A percentile compares a stretch with the other conserved stretches of the same genome.
phyloP scores from a whole-genome alignment of 2,113 vertebrate genomes.

The Erythrocercus mccallii region DNA sequence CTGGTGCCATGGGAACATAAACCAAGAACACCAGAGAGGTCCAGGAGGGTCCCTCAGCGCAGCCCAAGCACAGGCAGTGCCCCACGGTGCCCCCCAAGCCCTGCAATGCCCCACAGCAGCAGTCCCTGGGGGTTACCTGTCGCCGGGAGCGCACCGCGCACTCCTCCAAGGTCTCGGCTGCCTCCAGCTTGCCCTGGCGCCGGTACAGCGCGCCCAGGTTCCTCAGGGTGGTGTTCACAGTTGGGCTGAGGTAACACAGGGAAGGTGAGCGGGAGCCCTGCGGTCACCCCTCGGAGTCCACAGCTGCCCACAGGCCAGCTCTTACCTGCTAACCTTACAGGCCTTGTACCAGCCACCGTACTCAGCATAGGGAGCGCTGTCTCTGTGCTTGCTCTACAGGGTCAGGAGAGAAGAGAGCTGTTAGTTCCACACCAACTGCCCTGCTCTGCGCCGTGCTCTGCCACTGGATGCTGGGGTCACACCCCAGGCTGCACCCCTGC shows the following conservation, averaged over 20 bases:
- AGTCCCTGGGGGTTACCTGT: slow-evolving; percentile 75
- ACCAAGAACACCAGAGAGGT: not conserved
- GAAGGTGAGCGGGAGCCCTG: not conserved
- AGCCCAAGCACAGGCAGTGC: not conserved
- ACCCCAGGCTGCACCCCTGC: not conserved
- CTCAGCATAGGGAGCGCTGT: slow-evolving; percentile 88
- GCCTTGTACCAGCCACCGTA: slow-evolving; percentile 99
- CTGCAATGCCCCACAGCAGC: not conserved
- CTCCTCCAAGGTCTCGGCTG: slow-evolving; percentile 90
- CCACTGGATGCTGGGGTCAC: not conserved
- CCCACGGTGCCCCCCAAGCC: not conserved
- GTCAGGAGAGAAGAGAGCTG: not conserved
- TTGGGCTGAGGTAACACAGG: slow-evolving; percentile 50
- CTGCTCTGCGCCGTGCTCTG: not conserved
- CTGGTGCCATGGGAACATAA: accelerated
- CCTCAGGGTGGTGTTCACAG: slow-evolving; percentile 84
- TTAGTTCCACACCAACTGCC: not conserved
- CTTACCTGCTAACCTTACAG: slow-evolving; percentile 97
- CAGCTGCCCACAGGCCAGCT: not conserved
- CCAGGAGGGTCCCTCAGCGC: not conserved
- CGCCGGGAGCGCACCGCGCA: slow-evolving; percentile 87
- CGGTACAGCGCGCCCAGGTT: slow-evolving; percentile 91
- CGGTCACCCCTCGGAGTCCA: not conserved
- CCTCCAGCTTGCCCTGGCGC: slow-evolving; percentile 91
- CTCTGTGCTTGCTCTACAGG: slow-evolving; percentile 86